Evolutionary conservation across 2,113 vertebrate genomes (phyloP).

Genomic region (Dasyurus viverrinus): DNA sequence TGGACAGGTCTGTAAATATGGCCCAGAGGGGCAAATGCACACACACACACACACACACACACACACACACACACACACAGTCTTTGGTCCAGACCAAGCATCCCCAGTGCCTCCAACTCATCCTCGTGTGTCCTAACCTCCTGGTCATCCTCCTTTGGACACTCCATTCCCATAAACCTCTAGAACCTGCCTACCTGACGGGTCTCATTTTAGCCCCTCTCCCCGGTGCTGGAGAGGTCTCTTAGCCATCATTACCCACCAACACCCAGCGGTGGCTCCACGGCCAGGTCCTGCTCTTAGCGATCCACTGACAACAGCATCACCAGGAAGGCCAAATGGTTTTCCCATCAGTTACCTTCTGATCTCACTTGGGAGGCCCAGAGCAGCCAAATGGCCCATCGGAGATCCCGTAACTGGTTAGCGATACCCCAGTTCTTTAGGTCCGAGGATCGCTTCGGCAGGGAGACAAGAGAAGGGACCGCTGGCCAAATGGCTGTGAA

Average conservation of each 20-base stretch:
- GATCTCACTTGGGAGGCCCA: slow-evolving; percentile 34
- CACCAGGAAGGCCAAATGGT: not conserved
- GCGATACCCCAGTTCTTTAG: not conserved
- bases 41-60: no score
- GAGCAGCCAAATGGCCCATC: not conserved
- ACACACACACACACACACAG: no score
- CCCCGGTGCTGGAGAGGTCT: not conserved
- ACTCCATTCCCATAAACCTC: not conserved
- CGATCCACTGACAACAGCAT: not conserved
- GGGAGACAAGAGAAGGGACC: not conserved
- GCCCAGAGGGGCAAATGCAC: not conserved
- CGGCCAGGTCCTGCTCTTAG: not conserved
- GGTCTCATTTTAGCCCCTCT: not conserved
- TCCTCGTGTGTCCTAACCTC: no score
- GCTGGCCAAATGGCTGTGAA: not conserved
- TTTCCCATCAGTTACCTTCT: slow-evolving; percentile 21
- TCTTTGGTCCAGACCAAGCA: no score
- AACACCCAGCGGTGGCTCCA: not conserved
- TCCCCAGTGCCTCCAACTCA: no score
- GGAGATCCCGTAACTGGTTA: not conserved
- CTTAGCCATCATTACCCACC: not conserved
- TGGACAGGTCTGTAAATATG: not conserved
- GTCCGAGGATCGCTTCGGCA: not conserved
- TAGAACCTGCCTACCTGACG: not conserved
- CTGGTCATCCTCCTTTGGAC: no score